A percentile compares a stretch with the other conserved stretches of the same genome.
Evolutionary conservation across 2,888 invertebrate genomes (phyloP).

Genomic region (Ectemnius continuus): DNA sequence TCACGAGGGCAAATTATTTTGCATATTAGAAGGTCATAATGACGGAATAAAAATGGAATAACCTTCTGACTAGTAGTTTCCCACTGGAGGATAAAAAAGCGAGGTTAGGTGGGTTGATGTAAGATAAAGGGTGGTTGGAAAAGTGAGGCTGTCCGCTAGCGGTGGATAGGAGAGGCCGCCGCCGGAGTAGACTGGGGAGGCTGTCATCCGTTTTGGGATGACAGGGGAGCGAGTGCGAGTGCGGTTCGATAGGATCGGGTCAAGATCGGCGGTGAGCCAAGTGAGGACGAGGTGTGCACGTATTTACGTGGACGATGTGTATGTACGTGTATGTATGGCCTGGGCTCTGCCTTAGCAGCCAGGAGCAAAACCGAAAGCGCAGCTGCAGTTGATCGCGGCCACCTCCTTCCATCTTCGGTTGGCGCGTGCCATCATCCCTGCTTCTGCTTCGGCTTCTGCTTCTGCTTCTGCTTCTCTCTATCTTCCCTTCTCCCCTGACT

Average conservation of each 20-base stretch:
- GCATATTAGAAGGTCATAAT: too few relatives aligned
- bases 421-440: slow-evolving; percentile 68
- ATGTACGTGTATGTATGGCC: too few relatives aligned
- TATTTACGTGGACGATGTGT: too few relatives aligned
- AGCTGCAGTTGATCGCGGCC: slow-evolving; percentile 62
- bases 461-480: slow-evolving; percentile 31
- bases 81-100: too few relatives aligned
- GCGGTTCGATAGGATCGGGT: slow-evolving; percentile 66
- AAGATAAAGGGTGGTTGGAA: slow-evolving; percentile 47
- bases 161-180: slow-evolving; percentile 41
- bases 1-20: too few relatives aligned
- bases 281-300: slow-evolving; percentile 38
- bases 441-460: slow-evolving; percentile 28
- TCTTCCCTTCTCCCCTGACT: slow-evolving; percentile 28
- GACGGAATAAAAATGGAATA: too few relatives aligned
- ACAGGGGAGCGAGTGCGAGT: slow-evolving; percentile 55
- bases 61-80: too few relatives aligned
- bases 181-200: slow-evolving; percentile 39
- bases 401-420: slow-evolving; percentile 52
- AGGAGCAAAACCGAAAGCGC: slow-evolving; percentile 61
- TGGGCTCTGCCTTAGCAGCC: slow-evolving; percentile 45
- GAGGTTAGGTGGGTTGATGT: too few relatives aligned
- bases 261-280: slow-evolving; percentile 63
- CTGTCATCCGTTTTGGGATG: slow-evolving; percentile 64
- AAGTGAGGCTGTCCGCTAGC: slow-evolving; percentile 58